Evolutionary conservation across 2,888 invertebrate genomes (phyloP), one percentile per base, ranked within the genome.

Genomic region (Temnothorax unifasciatus): DNA sequence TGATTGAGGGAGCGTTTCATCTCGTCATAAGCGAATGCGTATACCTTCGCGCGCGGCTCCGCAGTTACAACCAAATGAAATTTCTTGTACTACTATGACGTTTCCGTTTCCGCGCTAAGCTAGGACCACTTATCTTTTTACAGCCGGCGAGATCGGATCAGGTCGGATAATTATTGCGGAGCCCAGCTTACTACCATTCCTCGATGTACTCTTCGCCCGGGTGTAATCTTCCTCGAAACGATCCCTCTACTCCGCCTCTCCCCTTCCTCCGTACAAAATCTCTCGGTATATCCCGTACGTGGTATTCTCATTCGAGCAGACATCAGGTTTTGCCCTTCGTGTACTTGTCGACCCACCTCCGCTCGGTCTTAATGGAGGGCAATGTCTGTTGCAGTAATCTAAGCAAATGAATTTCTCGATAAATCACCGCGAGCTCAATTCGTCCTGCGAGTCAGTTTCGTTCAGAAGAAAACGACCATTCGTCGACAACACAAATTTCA

Each of bases 371-470:
- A 84, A 86, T 84, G 79, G 75, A 69, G 76, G 63, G 77, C 75
- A 82, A 84, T 86, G 81, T 83, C 85, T 79, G 84, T 81, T 84
- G 75, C 84, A 66, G 75, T 84, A 52, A 81, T 68, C 81, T 73
- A 68, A 77, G 66, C 77, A 71, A 84, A 86, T 84, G 73, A 86
- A 84, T 84, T 84, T 84, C 84, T 81, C 74, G 63, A 85, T 84
- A 85, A 82, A 85, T 85, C 83, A 83, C 76, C 74, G 41, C 34
- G 25, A 38, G 74, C 74, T 81, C 79, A 73, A 81, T 81, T 71
- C 73, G 44, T 79, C 13, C 64, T 13, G 59, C 66, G 66, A 63
- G 50, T 13, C 50, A 59, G 41, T 63, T 25, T 8, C 71, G 50
- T 68, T 68, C n/a, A 66, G 59, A 82, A 76, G 44, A 61, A 54